Base-by-base conservation (phyloP, 2,888 invertebrate species). In the Argyresthia goedartella region DNA sequence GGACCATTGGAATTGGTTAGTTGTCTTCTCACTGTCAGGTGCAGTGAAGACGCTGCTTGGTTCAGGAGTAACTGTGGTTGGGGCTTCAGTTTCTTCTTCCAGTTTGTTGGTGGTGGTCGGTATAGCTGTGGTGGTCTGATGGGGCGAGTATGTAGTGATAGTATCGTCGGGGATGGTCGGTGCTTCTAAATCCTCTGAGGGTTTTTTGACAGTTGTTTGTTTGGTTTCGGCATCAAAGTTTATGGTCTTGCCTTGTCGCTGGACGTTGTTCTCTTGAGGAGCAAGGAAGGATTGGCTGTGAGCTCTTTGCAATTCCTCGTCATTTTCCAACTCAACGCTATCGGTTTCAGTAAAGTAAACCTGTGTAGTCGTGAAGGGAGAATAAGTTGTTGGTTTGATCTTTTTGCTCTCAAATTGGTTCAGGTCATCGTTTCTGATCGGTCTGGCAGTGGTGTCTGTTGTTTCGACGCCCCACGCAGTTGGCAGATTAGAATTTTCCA, bases 221-320 rank as follows among this genome's bases (percentile, higher is more conserved):
- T 72, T 65, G 48, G 60, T 61, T 16, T 70, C 64, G n/a, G 54
- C 52, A 2, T 73, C 73, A 44, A 67, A 60, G 53, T 69, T 73
- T 8, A 85, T 60, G 53, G 81, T 78, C 63, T 88, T 81, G 8
- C 87, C 77, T 61, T 82, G 71, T 55, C 85, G 69, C 59, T 64
- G 52, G 16, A 81, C 56, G 54, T 75, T 84, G 53, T 77, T 82
- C 53, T 88, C 88, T 60, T 88, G 88, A 35, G 90, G 89, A 1
- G 89, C 86, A 16, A 91, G 79, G 60, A 92, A 91, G 0, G 92
- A 92, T 64, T 92, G 92, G 46, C 91, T 91, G 57, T 92, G 92
- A 25, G 92, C 91, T 56, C 90, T 87, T 73, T 91, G 91, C 43
- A 92, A 69, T 66, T 90, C 89, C 64, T 91, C 91, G 44, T 88